Conservation (phyloP, 1,140 invertebrate species). For the Phocides pigmalion region DNA sequence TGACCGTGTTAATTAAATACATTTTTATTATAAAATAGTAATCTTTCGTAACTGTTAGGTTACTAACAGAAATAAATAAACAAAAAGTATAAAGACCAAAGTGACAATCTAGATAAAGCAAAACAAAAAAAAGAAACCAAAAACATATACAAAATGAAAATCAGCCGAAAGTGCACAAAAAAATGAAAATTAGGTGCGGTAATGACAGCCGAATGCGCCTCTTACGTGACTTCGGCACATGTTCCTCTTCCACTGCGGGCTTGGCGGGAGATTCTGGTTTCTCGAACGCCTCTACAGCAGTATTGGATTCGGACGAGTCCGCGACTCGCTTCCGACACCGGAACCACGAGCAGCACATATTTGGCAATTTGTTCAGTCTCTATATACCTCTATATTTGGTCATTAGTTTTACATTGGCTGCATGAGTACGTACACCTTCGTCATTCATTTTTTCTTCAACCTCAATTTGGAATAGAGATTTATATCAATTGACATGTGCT, state of each 20-base stretch:
- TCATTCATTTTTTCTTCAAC: constrained; percentile 9
- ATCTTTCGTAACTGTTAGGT: background rate
- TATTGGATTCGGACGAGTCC: constrained; percentile 54
- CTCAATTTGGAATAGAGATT: constrained; percentile 30
- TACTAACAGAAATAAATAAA: background rate
- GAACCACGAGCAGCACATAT: constrained; percentile 78
- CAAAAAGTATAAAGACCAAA: background rate
- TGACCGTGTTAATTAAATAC: constrained; percentile 13
- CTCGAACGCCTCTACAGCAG: constrained; percentile 59
- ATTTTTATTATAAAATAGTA: background rate
- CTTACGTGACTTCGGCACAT: constrained; percentile 67
- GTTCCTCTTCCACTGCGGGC: constrained; percentile 44
- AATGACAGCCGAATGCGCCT: constrained; percentile 42
- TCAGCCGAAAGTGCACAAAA: constrained; percentile 30
- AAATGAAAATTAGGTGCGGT: constrained; percentile 46
- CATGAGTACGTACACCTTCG: constrained; percentile 1
- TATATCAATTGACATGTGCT: constrained; percentile 54
- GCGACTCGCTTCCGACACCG: constrained; percentile 69
- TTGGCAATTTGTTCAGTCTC: constrained; percentile 52
- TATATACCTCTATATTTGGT: constrained; percentile 42
- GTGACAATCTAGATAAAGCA: background rate
- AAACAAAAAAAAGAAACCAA: constrained; percentile 19
- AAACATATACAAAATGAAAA: background rate
- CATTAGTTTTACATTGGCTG: constrained; percentile 35
- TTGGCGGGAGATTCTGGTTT: constrained; percentile 49